Base-by-base conservation (phyloP, 2,113 vertebrate species). In the Callipepla squamata region DNA sequence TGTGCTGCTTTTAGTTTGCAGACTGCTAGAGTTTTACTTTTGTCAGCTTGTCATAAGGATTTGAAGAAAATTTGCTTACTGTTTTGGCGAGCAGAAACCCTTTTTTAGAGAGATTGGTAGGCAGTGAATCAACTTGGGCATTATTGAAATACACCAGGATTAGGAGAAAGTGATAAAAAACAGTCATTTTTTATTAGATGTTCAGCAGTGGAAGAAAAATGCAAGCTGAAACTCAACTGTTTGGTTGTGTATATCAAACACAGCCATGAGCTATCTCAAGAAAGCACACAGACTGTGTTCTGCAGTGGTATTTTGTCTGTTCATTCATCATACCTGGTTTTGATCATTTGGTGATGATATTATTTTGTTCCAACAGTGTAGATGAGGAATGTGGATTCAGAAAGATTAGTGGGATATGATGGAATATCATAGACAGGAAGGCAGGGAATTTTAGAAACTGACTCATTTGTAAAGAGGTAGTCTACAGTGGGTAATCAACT, bases 401-500 rank as follows among this genome's bases (percentile, higher is more conserved):
- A 62, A 57, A 72, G 51, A 58, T 76, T 6, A 50, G 45, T 32
- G 78, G n/a, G 51, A 23, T 50, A 45, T 42, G n/a, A 72, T 16
- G 67, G 42, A 45, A 15, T 63, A 16, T 50, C 67, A 42, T 53
- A 59, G 42, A 30, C 28, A 40, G 58, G 20, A 34, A 6, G 22
- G 16, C 12, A 45, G 42, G 23, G 12, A 87, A 25, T 4, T 74
- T 57, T n/a, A 57, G 40, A n/a, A 57, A 32, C 21, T 16, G 32
- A 13, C 36, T 68, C 28, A 13, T 26, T 44, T 50, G 4, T 50
- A 20, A 83, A 38, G 51, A 61, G 38, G 6, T 26, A 40, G 38
- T 28, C 7, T 28, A 11, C 30, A 21, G 21, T 6, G 15, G 53
- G 17, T 30, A 34, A n/a, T 51, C 0, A 0, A 9, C 25, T 70